phyloP scores from a whole-genome alignment of 2,113 vertebrate genomes.

The Poicephalus meyeri region DNA sequence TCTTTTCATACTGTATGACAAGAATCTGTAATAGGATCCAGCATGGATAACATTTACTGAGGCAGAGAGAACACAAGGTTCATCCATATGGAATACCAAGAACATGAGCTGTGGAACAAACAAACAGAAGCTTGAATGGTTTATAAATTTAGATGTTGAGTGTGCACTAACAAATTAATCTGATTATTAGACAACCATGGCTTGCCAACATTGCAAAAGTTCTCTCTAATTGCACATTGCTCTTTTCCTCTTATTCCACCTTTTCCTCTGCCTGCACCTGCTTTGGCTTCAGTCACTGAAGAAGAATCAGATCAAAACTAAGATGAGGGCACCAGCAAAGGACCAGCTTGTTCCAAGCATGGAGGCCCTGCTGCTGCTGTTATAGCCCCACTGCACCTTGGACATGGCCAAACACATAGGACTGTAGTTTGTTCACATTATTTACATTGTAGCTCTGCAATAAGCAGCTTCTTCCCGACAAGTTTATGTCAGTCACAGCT shows the following conservation, averaged over 20 bases:
- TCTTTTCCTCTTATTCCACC: neutral
- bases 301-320: neutral
- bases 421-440: neutral
- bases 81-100: neutral
- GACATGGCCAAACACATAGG: fast-evolving
- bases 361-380: fast-evolving
- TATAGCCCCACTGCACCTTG: neutral
- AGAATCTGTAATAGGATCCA: neutral
- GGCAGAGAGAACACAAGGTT: neutral
- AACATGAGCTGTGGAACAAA: neutral
- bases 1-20: neutral
- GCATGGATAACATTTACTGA: neutral
- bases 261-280: neutral
- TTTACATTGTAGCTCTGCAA: neutral
- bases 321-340: neutral
- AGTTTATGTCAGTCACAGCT: neutral
- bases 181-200: neutral
- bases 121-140: neutral
- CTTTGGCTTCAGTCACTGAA: neutral
- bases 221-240: neutral
- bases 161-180: neutral
- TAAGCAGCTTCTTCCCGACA: neutral
- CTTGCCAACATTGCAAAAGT: neutral
- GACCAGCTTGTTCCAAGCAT: neutral
- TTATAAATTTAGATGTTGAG: neutral